These are phyloP conservation scores for Austrofundulus limnaeus DNA, from an alignment of 2,113 vertebrate species.

Conservation along the genomic window DNA sequence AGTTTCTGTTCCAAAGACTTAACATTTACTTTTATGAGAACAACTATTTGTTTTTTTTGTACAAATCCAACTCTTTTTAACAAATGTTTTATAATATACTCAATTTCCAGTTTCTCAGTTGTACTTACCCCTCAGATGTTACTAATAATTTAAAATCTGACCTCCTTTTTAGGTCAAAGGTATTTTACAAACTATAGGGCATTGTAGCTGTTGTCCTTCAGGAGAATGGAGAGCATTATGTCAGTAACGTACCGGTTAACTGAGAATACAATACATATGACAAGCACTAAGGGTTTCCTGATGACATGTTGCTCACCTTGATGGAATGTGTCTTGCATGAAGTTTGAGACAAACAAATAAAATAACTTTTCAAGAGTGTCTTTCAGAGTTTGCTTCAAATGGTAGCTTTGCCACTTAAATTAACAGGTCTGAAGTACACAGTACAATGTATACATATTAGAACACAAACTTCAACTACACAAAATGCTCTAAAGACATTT, in stretches of 20 bases:
- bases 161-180: slow-evolving; percentile 28
- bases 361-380: too few species aligned
- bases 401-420: too few species aligned
- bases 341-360: not conserved
- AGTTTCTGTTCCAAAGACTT: slow-evolving; percentile 4
- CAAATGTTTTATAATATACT: too few species aligned
- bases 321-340: slow-evolving; percentile 50
- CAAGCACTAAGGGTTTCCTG: slow-evolving; percentile 41
- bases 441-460: too few species aligned
- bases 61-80: too few species aligned
- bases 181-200: slow-evolving; percentile 38
- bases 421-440: too few species aligned
- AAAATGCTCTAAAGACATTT: too few species aligned
- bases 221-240: slow-evolving; percentile 40
- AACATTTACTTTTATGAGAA: not conserved
- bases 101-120: too few species aligned
- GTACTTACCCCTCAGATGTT: too few species aligned
- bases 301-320: slow-evolving; percentile 52
- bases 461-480: too few species aligned
- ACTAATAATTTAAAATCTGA: not conserved
- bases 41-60: too few species aligned
- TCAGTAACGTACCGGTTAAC: slow-evolving; percentile 16
- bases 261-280: slow-evolving; percentile 33
- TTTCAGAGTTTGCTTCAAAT: too few species aligned
- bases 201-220: slow-evolving; percentile 33